phyloP scores from a whole-genome alignment of 2,888 invertebrate genomes.

The Agonum fuliginosum region DNA sequence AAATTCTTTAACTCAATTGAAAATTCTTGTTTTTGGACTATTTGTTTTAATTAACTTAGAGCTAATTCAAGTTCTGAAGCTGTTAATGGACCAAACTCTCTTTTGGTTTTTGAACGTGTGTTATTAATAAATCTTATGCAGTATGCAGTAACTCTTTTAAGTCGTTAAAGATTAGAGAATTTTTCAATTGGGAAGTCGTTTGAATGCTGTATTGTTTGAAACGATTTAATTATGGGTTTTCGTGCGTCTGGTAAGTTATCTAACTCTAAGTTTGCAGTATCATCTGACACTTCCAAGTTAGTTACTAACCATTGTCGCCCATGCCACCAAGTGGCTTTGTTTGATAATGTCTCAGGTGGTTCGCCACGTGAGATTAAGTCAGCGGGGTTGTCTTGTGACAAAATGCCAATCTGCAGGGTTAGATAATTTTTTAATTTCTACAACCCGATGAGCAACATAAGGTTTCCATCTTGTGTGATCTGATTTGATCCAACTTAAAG shows the following conservation, averaged over 20 bases:
- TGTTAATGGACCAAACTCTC: not conserved
- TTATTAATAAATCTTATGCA: not conserved
- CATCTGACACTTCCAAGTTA: not conserved
- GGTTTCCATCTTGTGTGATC: not conserved
- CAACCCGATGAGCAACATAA: not conserved
- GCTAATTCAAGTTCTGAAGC: not conserved
- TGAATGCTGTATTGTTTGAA: not conserved
- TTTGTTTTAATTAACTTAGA: not conserved
- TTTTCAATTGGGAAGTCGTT: not conserved
- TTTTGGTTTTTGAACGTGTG: not conserved
- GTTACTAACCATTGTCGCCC: not conserved
- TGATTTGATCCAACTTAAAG: not conserved
- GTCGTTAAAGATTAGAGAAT: not conserved
- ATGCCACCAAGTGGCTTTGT: not conserved
- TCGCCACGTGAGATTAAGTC: constrained; percentile 5
- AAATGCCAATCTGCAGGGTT: not conserved
- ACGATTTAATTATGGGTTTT: not conserved
- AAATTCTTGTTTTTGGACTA: not conserved
- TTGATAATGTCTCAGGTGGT: not conserved
- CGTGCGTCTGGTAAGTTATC: not conserved
- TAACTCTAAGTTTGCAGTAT: not conserved
- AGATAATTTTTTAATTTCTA: not conserved
- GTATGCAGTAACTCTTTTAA: constrained; percentile 6
- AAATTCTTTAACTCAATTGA: not conserved
- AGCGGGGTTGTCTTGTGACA: not conserved